These are phyloP conservation scores for Metaphire vulgaris DNA, from an alignment of 1,140 invertebrate genomes.

Conservation along the genomic window DNA sequence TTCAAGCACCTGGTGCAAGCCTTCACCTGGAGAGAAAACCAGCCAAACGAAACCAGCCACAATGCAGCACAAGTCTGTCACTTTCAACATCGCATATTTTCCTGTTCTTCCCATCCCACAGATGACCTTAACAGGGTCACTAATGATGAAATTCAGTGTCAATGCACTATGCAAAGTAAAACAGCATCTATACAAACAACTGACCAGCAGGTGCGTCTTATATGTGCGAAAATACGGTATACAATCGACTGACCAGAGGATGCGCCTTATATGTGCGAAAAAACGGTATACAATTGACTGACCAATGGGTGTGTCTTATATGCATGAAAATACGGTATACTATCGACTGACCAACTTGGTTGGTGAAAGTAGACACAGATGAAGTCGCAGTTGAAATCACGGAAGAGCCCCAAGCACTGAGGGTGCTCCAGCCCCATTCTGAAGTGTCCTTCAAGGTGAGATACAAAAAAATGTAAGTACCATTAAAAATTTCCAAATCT, in stretches of 20 bases:
- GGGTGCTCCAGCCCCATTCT: conserved; percentile 8
- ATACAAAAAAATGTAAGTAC: too few relatives aligned
- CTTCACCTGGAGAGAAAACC: conserved; percentile 55
- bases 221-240: background rate
- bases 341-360: conserved; percentile 59
- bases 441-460: background rate
- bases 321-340: background rate
- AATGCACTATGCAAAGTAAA: too few relatives aligned
- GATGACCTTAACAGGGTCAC: too few relatives aligned
- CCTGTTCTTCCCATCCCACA: too few relatives aligned
- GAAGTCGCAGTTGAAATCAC: conserved; percentile 66
- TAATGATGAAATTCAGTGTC: background rate
- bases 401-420: conserved; percentile 60
- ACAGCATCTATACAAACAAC: too few relatives aligned
- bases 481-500: background rate
- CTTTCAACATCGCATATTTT: background rate
- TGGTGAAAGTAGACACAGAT: conserved; percentile 67
- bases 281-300: background rate
- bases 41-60: background rate
- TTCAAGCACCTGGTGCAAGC: conserved; percentile 67
- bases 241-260: too few relatives aligned
- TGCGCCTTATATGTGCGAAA: background rate
- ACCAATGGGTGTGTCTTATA: background rate
- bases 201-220: background rate
- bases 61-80: background rate